phyloP scores from a whole-genome alignment of 2,797 vertebrate genomes.

The Pyrocephalus nanus region DNA sequence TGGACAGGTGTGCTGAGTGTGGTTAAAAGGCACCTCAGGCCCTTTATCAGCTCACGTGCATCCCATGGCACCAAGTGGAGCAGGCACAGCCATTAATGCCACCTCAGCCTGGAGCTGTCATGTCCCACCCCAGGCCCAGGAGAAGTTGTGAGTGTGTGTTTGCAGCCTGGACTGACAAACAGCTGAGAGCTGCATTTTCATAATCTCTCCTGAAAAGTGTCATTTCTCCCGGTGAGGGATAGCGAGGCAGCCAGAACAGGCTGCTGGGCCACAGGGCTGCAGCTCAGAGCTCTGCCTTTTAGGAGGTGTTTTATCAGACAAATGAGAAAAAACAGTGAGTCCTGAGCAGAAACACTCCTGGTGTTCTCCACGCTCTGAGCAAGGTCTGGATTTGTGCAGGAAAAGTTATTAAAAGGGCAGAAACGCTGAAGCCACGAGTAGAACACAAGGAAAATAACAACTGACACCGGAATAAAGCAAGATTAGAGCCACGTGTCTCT shows the following conservation, averaged over 20 bases:
- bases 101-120: background rate
- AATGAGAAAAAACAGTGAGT: background rate
- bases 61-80: background rate
- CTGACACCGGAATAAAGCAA: background rate
- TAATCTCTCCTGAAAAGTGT: background rate
- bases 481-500: background rate
- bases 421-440: background rate
- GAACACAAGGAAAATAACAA: background rate
- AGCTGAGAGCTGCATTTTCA: constrained; percentile 14
- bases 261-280: background rate
- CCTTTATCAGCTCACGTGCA: background rate
- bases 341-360: background rate
- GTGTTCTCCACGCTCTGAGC: background rate
- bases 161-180: background rate
- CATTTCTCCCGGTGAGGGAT: background rate
- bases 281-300: background rate
- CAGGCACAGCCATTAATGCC: background rate
- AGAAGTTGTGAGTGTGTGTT: background rate
- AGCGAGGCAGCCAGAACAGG: background rate
- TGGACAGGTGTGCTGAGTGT: background rate
- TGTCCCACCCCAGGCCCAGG: background rate
- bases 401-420: background rate
- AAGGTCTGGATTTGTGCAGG: background rate
- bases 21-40: background rate
- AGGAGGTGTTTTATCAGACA: background rate